phyloP scores from a whole-genome alignment of 2,797 vertebrate genomes.

The Malurus leucopterus region DNA sequence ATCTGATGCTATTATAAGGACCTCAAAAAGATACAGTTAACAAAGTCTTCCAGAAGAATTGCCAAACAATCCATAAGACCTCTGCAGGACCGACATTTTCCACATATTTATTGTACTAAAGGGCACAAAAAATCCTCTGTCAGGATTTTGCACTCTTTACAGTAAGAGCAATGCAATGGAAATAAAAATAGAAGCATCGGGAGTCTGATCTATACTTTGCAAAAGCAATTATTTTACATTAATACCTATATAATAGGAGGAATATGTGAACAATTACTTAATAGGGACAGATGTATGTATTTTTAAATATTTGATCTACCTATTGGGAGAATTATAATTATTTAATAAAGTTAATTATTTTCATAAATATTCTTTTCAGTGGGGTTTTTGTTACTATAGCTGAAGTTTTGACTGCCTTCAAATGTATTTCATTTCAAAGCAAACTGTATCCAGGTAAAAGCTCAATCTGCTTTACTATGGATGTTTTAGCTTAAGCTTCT shows the following conservation, averaged over 20 bases:
- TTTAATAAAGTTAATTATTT: neutral
- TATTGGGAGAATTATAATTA: neutral
- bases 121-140: neutral
- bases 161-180: neutral
- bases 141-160: neutral
- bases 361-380: neutral
- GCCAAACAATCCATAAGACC: neutral
- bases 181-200: neutral
- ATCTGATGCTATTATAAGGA: neutral
- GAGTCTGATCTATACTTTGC: neutral
- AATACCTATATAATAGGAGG: neutral
- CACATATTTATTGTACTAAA: neutral
- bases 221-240: neutral
- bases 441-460: neutral
- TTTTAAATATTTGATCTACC: neutral
- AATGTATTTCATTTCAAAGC: neutral
- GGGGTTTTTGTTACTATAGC: neutral
- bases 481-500: neutral
- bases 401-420: neutral
- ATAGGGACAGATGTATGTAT: neutral
- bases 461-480: neutral
- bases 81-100: neutral
- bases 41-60: neutral
- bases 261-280: neutral
- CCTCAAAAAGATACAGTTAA: neutral